phyloP scores from a whole-genome alignment of 2,797 vertebrate genomes.

The Tokudaia tokunoshimensis region DNA sequence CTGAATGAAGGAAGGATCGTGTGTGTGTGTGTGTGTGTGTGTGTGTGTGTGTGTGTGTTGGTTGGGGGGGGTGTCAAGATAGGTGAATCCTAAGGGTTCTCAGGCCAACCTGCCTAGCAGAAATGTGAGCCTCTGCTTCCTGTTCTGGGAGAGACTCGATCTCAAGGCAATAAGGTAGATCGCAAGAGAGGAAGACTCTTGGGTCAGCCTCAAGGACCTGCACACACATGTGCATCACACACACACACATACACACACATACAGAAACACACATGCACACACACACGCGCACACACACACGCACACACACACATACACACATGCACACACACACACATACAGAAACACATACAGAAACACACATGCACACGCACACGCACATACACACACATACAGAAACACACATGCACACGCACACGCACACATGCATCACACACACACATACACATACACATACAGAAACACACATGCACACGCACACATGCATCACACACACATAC shows the following conservation, averaged over 20 bases:
- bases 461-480: too few species aligned
- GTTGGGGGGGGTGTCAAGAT: too few species aligned
- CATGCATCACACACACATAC: too few species aligned
- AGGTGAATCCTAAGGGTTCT: neutral
- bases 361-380: too few species aligned
- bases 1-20: neutral
- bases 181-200: neutral
- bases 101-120: neutral
- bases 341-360: too few species aligned
- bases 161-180: too few species aligned
- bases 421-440: too few species aligned
- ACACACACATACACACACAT: neutral
- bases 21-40: too few species aligned
- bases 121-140: neutral
- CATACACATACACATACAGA: too few species aligned
- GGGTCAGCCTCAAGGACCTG: too few species aligned
- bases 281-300: too few species aligned
- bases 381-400: neutral
- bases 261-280: neutral
- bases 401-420: neutral
- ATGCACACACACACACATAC: neutral
- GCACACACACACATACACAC: neutral
- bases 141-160: neutral
- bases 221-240: neutral
- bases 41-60: neutral